These are phyloP conservation scores for Drosophila biarmipes DNA, from an alignment of 1,140 invertebrate genomes.

Conservation along the genomic window DNA sequence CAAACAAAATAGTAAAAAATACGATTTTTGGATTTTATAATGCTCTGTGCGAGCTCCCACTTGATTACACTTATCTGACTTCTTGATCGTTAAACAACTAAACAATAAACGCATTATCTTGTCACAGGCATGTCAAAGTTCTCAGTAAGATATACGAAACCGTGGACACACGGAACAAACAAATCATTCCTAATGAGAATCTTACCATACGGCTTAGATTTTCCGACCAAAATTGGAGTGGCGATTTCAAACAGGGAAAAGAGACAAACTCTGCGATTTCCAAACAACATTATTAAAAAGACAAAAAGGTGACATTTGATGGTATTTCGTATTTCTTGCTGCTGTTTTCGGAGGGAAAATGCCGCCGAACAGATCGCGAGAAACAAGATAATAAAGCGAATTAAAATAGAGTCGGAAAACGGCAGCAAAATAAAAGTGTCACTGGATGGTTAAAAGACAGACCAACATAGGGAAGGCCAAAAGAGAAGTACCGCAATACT, in stretches of 20 bases:
- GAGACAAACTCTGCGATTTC: conserved; percentile 8
- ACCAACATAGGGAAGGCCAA: conserved; percentile 33
- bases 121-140: conserved; percentile 7
- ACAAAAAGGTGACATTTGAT: conserved; percentile 67
- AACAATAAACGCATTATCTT: not conserved
- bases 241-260: not conserved
- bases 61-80: not conserved
- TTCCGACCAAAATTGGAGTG: not conserved
- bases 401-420: conserved; percentile 62
- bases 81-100: not conserved
- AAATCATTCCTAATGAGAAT: conserved; percentile 17
- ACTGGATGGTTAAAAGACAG: conserved; percentile 31
- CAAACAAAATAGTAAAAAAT: no score
- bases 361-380: conserved; percentile 44
- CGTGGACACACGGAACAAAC: conserved; percentile 1
- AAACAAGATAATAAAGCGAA: conserved; percentile 43
- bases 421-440: conserved; percentile 72
- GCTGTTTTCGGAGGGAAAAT: conserved; percentile 12
- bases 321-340: conserved; percentile 9
- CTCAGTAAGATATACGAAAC: conserved; percentile 30
- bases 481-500: conserved; percentile 67
- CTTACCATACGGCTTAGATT: conserved; percentile 23
- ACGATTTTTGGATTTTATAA: no score
- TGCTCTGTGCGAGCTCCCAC: not conserved
- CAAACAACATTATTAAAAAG: conserved; percentile 79